Conservation (phyloP, 2,113 vertebrate species). For the Turdus rufiventris region DNA sequence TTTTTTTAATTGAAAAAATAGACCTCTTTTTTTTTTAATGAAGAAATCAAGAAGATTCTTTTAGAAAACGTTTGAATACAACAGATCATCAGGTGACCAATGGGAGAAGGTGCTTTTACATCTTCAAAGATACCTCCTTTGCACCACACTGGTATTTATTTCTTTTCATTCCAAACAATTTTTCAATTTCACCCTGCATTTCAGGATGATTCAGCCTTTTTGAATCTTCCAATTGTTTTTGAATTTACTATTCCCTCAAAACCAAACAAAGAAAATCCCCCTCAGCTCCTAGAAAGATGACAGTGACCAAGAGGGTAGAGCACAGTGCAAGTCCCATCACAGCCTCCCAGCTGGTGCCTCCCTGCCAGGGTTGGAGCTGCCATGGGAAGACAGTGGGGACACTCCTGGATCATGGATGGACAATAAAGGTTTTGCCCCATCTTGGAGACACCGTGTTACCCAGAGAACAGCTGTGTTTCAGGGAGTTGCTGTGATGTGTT, state of each 20-base stretch:
- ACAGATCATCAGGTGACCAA: background rate
- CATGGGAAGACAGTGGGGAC: background rate
- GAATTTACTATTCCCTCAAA: background rate
- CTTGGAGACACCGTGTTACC: background rate
- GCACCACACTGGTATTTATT: background rate
- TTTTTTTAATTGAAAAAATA: background rate
- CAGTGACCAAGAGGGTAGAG: background rate
- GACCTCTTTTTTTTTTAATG: background rate
- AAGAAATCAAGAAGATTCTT: background rate
- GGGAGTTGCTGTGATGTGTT: background rate
- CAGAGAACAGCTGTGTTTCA: background rate
- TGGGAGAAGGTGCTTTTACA: background rate
- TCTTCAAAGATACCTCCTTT: background rate
- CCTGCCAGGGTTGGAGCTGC: background rate
- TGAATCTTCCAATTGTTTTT: background rate
- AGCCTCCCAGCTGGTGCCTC: background rate
- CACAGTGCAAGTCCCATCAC: background rate
- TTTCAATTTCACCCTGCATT: background rate
- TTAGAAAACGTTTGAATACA: background rate
- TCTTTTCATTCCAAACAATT: background rate
- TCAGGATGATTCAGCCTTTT: constrained; percentile 42
- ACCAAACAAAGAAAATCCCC: background rate
- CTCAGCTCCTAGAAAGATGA: background rate
- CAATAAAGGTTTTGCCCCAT: background rate
- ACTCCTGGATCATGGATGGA: background rate